phyloP scores from a whole-genome alignment of 1,140 invertebrate species.

The Coenobita brevimanus region DNA sequence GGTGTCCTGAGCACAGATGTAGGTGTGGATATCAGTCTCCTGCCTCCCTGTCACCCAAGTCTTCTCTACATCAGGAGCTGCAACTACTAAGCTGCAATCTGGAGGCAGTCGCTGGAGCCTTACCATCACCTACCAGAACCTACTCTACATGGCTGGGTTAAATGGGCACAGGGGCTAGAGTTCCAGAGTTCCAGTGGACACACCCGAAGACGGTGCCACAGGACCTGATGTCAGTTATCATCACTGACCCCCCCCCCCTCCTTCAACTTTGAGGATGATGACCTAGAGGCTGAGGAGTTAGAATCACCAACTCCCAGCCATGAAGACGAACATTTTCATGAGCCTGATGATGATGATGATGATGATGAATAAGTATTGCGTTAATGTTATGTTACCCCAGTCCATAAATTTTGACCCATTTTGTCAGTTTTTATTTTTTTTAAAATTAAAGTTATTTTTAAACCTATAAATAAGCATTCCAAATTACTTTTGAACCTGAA shows the following conservation, averaged over 20 bases:
- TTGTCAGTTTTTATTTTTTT: background rate
- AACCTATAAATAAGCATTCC: too few species aligned
- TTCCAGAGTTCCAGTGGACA: background rate
- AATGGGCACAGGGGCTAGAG: too few species aligned
- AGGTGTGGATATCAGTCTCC: slow-evolving; percentile 24
- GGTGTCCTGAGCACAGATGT: too few species aligned
- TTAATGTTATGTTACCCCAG: background rate
- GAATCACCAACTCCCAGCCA: too few species aligned
- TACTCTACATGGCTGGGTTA: too few species aligned
- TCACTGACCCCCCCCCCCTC: too few species aligned
- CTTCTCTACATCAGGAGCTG: background rate
- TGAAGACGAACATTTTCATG: too few species aligned
- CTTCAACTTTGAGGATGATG: slow-evolving; percentile 31
- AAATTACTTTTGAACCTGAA: too few species aligned
- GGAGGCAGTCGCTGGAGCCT: background rate
- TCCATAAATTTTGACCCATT: background rate
- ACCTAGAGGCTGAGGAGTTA: slow-evolving; percentile 15
- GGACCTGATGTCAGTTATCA: too few species aligned
- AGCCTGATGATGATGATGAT: background rate
- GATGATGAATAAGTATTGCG: slow-evolving; percentile 4
- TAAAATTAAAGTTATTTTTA: too few species aligned
- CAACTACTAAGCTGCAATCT: too few species aligned
- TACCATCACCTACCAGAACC: background rate
- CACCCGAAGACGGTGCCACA: background rate
- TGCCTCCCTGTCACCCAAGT: slow-evolving; percentile 33